Conservation (phyloP, 1,140 invertebrate species). For the Bombus difficillimus region DNA sequence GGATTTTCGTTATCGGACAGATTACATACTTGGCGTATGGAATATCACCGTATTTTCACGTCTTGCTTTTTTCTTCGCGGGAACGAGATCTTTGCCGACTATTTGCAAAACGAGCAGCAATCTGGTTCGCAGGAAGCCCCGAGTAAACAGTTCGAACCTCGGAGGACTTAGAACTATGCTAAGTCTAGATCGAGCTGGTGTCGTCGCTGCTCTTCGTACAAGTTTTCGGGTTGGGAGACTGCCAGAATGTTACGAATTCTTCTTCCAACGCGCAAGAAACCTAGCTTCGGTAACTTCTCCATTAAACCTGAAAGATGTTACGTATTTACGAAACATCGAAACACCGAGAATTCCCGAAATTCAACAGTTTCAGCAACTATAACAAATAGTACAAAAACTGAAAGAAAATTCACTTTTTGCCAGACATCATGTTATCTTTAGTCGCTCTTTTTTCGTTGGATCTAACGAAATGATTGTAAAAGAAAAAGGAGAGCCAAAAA, state of each 20-base stretch:
- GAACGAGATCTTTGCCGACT: too few species aligned
- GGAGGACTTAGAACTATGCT: background rate
- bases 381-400: accelerated
- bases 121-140: background rate
- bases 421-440: too few species aligned
- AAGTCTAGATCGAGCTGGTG: background rate
- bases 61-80: background rate
- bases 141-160: background rate
- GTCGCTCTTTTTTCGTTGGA: background rate
- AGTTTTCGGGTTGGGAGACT: background rate
- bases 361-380: background rate
- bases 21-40: too few species aligned
- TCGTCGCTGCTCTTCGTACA: background rate
- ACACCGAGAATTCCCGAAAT: background rate
- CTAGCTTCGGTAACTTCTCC: conserved; percentile 6
- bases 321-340: background rate
- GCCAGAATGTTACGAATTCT: conserved; percentile 37
- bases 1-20: background rate
- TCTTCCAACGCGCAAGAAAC: conserved; percentile 1
- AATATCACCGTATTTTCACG: background rate
- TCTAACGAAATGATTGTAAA: background rate
- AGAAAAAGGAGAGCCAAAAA: background rate
- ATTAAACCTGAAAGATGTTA: conserved; percentile 1
- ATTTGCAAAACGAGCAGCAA: background rate
- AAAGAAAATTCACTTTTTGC: background rate